Base-by-base conservation (phyloP, 2,797 vertebrate genomes). In the Paguma larvata region DNA sequence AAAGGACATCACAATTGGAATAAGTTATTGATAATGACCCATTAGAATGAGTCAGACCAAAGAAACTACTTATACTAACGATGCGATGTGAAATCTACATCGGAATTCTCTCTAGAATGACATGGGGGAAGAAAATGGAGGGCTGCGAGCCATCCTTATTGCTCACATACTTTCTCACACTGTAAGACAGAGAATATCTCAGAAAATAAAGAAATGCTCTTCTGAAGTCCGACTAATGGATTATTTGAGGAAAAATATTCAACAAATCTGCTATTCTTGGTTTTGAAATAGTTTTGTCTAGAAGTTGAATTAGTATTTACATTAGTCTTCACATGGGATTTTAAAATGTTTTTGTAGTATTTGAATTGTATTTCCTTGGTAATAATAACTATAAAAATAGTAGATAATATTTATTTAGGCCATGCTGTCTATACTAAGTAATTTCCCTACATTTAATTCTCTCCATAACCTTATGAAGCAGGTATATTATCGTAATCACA, bases 261-360 rank as follows among this genome's bases (percentile, higher is more conserved):
- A 86, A 62, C 70, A 88, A 85, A 44, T 53, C 44, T 75, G 5
- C 44, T 78, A 72, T 25, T 73, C 3, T 68, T 95, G 1, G 5
- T 89, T 95, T 95, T 85, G 5, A 97, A 89, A 79, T 56, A 92
- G 6, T 41, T 27, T 30, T 89, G 38, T 72, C 48, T 95, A 78
- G 83, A 89, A 80, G 27, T 12, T 95, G 0, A n/a, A 19, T 80
- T 93, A 12, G 7, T 27, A 88, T 84, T 96, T 87, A 34, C 46
- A 56, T 84, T 89, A 27, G 10, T 82, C 6, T 94, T 78, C 6
- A 89, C 14, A 23, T 80, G 25, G n/a, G 53, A 82, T 78, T 94
- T 94, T 48, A 15, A 89, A 48, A 56, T 46, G 25, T 62, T 70
- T 46, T 78, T 84, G 0, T 53, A 70, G 12, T 56, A 83, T 68